Conservation (phyloP, 2,113 vertebrate species). For the Lutjanus erythropterus region DNA sequence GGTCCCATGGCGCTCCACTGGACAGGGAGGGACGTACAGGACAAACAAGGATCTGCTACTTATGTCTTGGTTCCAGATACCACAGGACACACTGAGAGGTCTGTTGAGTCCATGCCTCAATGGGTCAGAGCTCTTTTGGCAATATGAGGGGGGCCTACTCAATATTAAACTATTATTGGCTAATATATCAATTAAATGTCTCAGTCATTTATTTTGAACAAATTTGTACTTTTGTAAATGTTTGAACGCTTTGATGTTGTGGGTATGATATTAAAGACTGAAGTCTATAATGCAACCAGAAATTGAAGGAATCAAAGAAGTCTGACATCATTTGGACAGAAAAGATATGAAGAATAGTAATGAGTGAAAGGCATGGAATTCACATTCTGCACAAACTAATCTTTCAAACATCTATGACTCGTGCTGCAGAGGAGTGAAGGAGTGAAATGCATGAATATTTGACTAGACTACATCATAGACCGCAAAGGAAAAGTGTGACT, state of each 20-base stretch:
- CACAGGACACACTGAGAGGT: too few species aligned
- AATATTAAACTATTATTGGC: too few species aligned
- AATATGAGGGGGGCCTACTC: too few species aligned
- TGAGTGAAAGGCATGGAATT: neutral
- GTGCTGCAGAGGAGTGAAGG: neutral
- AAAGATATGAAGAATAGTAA: too few species aligned
- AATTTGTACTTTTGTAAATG: neutral
- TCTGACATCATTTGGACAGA: neutral
- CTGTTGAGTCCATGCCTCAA: too few species aligned
- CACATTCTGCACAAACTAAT: neutral
- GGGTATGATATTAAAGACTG: too few species aligned
- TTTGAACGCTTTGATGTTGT: neutral
- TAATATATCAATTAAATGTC: neutral
- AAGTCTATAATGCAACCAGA: neutral
- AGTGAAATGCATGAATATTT: neutral
- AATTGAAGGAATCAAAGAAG: neutral
- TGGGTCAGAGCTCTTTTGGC: too few species aligned
- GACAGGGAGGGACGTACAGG: too few species aligned
- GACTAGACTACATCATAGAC: neutral
- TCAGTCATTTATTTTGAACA: neutral
- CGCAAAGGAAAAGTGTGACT: neutral
- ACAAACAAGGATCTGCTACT: too few species aligned
- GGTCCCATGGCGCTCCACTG: too few species aligned
- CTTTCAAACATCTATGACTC: neutral
- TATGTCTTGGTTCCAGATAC: too few species aligned